Evolutionary conservation across 2,797 vertebrate genomes (phyloP).

Genomic region (Taenioides sp.): DNA sequence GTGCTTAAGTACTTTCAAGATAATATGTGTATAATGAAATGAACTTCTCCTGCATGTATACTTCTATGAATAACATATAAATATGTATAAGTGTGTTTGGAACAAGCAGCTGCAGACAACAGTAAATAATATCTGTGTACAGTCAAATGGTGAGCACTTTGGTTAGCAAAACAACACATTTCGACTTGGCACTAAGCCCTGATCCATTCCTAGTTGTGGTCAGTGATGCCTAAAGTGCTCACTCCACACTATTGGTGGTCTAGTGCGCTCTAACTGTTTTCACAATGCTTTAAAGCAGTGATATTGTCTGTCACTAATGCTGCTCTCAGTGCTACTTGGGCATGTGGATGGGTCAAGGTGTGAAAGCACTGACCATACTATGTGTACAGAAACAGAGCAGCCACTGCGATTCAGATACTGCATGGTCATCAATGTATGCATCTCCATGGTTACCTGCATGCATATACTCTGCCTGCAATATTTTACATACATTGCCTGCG

Average conservation of each 20-base stretch:
- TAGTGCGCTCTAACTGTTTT: slow-evolving; percentile 39
- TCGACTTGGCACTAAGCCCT: neutral
- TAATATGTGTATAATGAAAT: neutral
- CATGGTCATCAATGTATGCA: slow-evolving; percentile 32
- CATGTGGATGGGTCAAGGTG: slow-evolving; percentile 30
- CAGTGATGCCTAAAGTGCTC: slow-evolving; percentile 13
- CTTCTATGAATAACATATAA: neutral
- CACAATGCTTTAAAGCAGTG: slow-evolving; percentile 30
- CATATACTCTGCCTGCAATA: neutral
- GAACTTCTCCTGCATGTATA: neutral
- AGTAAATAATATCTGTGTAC: neutral
- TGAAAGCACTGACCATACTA: slow-evolving; percentile 32
- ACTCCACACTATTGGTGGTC: slow-evolving; percentile 22
- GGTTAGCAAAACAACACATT: neutral
- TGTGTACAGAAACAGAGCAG: neutral
- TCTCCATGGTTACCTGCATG: slow-evolving; percentile 31
- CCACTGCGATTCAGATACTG: slow-evolving; percentile 32
- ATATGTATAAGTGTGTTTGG: neutral
- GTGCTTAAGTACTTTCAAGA: too few species aligned
- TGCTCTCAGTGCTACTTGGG: slow-evolving; percentile 43
- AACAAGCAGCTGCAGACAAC: neutral
- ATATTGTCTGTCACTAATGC: slow-evolving; percentile 48
- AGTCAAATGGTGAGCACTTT: neutral
- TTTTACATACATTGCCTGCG: neutral
- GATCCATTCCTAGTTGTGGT: neutral